Evolutionary conservation across 2,113 vertebrate species (phyloP), one percentile per base, ranked within the genome.

Genomic region (Aspiorhynchus laticeps): DNA sequence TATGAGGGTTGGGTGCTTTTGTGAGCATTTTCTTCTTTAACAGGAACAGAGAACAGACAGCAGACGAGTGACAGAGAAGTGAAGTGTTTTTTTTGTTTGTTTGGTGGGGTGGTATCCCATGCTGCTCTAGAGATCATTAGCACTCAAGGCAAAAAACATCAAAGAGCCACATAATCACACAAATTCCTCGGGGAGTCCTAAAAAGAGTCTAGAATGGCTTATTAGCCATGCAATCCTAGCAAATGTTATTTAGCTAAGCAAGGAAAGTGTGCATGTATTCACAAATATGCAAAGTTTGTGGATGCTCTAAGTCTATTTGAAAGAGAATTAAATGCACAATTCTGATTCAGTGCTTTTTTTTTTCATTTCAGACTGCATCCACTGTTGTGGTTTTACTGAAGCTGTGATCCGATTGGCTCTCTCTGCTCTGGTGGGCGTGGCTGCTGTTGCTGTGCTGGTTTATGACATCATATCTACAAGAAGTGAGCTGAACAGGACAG

Each of bases 391-490:
- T 3, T 6, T 36, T 3, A 4, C 31, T 56, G 77, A 79, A 24
- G 5, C 28, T 36, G n/a, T 59, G 19, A 56, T 36, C 19, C 77
- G 77, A 56, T 79, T 79, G 77, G 77, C 12, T 0, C 1, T 36
- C 9, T 53, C 77, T 24, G 77, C 26, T 21, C 46, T 78, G 46
- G 76, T 78, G 46, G 26, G 76, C 19, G 33, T 78, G 48, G 48
- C 48, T 21, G 17, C 76, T 78, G 76, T 78, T 33, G 48, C 48
- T 33, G 7, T 78, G 17, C 28, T 79, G 46, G 9, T 79, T 3
- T 36, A 79, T 79, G 76, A 78, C 28, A 56, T 78, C 43, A 48
- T 14, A 78, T 78, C 48, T 21, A 36, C 28, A 79, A 56, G 76
- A 79, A 33, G 10, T 12, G 46, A 56, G 33, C 19, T 73, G 69